These are phyloP conservation scores for Dromaius novaehollandiae DNA, from an alignment of 2,113 vertebrate genomes.

Conservation along the genomic window DNA sequence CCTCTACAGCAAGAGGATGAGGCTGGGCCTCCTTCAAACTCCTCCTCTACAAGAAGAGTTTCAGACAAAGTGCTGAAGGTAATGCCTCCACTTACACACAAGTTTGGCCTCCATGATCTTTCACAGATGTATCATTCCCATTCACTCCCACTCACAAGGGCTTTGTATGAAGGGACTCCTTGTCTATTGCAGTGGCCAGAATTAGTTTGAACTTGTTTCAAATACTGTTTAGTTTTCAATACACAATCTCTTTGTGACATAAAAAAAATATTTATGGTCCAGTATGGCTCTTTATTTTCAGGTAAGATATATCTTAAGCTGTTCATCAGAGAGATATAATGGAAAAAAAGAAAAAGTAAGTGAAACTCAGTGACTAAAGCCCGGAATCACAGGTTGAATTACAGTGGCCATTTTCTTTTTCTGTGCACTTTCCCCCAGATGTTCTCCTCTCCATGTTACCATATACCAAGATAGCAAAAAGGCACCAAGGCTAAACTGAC, in stretches of 20 bases:
- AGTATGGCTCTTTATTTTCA: neutral
- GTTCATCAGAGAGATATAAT: neutral
- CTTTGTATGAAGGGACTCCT: neutral
- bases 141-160: neutral
- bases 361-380: neutral
- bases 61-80: neutral
- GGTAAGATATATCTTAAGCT: neutral
- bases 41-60: neutral
- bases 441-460: neutral
- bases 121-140: neutral
- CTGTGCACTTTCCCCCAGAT: neutral
- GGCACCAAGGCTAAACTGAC: neutral
- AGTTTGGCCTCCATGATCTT: neutral
- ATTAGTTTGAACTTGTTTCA: neutral
- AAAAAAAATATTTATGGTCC: neutral
- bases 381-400: neutral
- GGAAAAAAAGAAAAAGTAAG: neutral
- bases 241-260: neutral
- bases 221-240: neutral
- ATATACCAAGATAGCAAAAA: neutral
- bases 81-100: neutral
- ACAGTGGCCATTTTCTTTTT: neutral
- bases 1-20: neutral
- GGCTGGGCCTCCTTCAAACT: neutral
- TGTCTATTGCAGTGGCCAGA: neutral